Conservation (phyloP, 2,113 vertebrate species). For the Engraulis encrasicolus region DNA sequence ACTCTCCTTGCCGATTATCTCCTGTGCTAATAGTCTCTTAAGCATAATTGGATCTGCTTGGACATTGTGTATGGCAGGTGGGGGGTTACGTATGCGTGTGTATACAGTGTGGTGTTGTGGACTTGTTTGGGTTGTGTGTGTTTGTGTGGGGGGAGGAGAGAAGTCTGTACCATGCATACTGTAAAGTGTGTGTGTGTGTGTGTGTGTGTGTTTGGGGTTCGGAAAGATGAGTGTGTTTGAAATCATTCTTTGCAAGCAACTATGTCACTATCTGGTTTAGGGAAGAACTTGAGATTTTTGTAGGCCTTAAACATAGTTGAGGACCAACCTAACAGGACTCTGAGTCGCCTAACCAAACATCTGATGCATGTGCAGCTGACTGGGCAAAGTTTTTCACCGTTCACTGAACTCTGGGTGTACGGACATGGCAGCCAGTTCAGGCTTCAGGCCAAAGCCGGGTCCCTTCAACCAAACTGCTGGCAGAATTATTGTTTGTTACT, state of each 20-base stretch:
- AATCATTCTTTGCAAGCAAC: neutral
- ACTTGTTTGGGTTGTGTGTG: neutral
- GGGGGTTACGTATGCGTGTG: slow-evolving; percentile 25
- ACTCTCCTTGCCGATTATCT: neutral
- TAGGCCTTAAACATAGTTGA: neutral
- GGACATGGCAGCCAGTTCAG: neutral
- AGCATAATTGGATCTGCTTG: neutral
- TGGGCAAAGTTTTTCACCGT: neutral
- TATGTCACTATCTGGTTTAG: neutral
- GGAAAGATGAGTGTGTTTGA: neutral
- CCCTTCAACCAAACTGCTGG: too few species aligned
- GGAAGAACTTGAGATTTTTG: neutral
- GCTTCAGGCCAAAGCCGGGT: too few species aligned
- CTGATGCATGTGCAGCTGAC: neutral
- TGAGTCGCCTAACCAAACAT: neutral
- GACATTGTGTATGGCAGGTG: neutral
- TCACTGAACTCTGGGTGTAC: neutral
- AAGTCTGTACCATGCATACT: too few species aligned
- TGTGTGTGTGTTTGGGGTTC: slow-evolving; percentile 32
- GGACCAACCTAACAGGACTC: neutral
- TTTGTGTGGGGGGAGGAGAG: neutral
- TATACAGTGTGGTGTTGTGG: neutral
- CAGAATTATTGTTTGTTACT: too few species aligned
- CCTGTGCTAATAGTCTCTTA: neutral
- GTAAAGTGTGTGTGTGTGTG: neutral